phyloP scores from a whole-genome alignment of 2,113 vertebrate genomes.

The Cryptomyrus ogoouensis region DNA sequence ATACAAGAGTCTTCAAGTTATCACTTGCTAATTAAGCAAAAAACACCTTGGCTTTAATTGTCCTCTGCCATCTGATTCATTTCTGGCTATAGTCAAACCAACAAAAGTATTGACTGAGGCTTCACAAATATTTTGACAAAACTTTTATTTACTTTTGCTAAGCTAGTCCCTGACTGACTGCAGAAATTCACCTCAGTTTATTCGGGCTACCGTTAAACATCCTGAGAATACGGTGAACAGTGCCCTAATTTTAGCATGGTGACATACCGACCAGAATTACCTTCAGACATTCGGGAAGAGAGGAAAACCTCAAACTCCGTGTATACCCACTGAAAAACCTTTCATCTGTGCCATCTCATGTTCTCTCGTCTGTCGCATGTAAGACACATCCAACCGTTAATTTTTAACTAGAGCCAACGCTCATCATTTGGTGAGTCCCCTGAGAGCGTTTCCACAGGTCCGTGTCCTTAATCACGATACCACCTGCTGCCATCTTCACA shows the following conservation, averaged over 20 bases:
- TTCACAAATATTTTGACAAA: neutral
- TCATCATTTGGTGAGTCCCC: neutral
- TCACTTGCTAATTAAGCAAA: constrained; percentile 16
- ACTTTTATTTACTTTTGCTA: neutral
- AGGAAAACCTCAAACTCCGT: neutral
- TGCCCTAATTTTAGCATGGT: constrained; percentile 8
- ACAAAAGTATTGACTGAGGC: neutral
- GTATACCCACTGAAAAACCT: neutral
- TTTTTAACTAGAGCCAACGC: neutral
- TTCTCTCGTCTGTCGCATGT: neutral
- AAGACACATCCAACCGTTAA: neutral
- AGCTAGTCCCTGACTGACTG: neutral
- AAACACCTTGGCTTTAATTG: neutral
- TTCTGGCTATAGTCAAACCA: neutral
- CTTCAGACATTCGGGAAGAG: neutral
- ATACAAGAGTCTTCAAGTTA: neutral
- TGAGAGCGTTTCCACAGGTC: neutral
- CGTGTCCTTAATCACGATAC: neutral
- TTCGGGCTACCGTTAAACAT: neutral
- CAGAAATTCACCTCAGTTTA: neutral
- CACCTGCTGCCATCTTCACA: neutral
- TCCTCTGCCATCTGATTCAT: neutral
- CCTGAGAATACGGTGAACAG: neutral
- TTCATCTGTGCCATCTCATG: neutral
- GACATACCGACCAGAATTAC: neutral